Evolutionary conservation across 1,140 invertebrate genomes (phyloP).

Genomic region (Brachionus manjavacas): DNA sequence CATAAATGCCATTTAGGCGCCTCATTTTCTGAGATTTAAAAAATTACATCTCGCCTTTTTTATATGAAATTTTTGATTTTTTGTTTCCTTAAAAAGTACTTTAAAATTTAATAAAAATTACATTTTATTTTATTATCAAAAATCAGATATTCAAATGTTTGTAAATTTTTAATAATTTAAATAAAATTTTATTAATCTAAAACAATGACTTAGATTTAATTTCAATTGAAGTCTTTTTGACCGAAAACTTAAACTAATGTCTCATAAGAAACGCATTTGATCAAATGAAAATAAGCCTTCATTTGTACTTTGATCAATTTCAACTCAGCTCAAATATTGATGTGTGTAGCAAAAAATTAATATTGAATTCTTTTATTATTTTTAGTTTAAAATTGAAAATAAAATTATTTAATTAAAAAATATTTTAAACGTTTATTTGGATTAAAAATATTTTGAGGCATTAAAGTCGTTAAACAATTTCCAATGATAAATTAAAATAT

Average conservation of each 20-base stretch:
- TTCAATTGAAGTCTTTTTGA: too few relatives aligned
- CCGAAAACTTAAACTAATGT: too few relatives aligned
- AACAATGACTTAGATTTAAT: too few relatives aligned
- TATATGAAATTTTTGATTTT: background rate
- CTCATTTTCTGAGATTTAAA: background rate
- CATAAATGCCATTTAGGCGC: background rate
- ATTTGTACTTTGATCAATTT: too few relatives aligned
- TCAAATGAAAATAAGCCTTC: too few relatives aligned
- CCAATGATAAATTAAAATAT: constrained; percentile 27
- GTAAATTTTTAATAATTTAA: background rate
- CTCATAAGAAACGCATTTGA: too few relatives aligned
- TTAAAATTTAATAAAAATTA: background rate
- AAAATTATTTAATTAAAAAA: background rate
- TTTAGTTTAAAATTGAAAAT: background rate
- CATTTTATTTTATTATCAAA: too few relatives aligned
- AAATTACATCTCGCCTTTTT: background rate
- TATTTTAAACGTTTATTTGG: background rate
- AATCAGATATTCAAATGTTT: background rate
- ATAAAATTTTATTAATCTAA: background rate
- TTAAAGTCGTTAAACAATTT: background rate
- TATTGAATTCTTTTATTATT: too few relatives aligned
- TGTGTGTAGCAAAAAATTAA: too few relatives aligned
- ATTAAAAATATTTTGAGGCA: background rate
- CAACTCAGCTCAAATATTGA: too few relatives aligned
- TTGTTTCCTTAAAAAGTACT: background rate